Conservation (phyloP, 2,113 vertebrate genomes). For the Psittacara wagleri region DNA sequence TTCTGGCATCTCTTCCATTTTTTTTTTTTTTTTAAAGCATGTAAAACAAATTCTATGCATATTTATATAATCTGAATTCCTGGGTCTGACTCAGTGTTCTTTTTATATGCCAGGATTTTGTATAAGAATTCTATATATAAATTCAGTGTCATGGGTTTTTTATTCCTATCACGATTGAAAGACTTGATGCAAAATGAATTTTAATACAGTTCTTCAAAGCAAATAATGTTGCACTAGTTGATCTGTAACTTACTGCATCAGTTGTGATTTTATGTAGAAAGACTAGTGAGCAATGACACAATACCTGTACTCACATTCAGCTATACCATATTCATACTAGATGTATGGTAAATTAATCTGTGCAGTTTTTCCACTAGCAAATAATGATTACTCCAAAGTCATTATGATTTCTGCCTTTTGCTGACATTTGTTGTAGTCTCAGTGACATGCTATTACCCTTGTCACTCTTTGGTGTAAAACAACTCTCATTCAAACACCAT, state of each 20-base stretch:
- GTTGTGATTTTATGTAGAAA: neutral
- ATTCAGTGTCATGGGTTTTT: neutral
- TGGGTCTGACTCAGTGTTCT: neutral
- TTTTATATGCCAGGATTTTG: neutral
- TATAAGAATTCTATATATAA: neutral
- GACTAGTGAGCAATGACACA: neutral
- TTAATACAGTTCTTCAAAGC: neutral
- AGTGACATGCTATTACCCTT: conserved; percentile 56
- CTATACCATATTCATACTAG: neutral
- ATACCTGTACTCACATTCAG: neutral
- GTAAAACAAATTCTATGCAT: neutral
- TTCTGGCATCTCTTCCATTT: neutral
- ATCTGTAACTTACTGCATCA: neutral
- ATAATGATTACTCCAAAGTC: conserved; percentile 17
- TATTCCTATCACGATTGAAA: neutral
- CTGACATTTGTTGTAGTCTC: conserved; percentile 43
- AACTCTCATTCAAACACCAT: conserved; percentile 24
- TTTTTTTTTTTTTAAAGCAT: neutral
- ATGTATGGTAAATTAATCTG: neutral
- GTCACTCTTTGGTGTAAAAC: conserved; percentile 53
- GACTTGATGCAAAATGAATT: conserved; percentile 3
- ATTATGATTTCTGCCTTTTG: conserved; percentile 29
- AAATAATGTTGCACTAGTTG: neutral
- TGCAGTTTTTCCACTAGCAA: neutral
- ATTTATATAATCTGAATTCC: neutral